phyloP scores from a whole-genome alignment of 2,888 invertebrate genomes.

The Hydraecia micacea region DNA sequence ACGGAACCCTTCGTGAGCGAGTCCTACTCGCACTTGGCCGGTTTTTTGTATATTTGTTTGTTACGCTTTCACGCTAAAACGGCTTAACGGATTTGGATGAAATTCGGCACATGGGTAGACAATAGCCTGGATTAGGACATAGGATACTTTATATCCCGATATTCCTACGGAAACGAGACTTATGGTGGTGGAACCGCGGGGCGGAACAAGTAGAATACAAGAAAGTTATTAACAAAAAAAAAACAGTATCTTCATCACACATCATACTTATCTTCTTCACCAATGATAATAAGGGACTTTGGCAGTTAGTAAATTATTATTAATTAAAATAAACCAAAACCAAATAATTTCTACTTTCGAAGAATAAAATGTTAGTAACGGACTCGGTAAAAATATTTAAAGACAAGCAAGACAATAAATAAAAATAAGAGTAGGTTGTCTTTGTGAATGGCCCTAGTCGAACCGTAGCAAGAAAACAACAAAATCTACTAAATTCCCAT shows the following conservation, averaged over 20 bases:
- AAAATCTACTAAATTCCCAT: constrained; percentile 59
- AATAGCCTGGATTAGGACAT: neutral
- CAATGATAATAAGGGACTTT: no score
- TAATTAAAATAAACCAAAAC: neutral
- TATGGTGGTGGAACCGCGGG: neutral
- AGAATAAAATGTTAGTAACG: neutral
- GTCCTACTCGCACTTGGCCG: no score
- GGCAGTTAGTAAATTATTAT: neutral
- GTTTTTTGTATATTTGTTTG: neutral
- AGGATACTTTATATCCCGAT: neutral
- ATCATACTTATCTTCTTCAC: no score
- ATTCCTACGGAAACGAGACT: neutral
- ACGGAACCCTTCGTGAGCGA: no score
- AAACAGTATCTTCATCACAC: no score
- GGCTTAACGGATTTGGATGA: neutral
- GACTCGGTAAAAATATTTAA: neutral
- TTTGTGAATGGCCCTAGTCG: neutral
- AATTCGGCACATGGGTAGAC: neutral
- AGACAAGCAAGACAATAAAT: neutral
- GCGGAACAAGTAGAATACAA: neutral
- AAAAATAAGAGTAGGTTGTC: neutral
- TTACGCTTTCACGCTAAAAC: neutral
- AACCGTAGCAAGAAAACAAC: constrained; percentile 30
- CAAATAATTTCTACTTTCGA: neutral
- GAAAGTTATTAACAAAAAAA: no score